Percentiles rank a stretch among this genome's conserved stretches.
These are phyloP conservation scores for Zoanthus sociatus DNA, from an alignment of 92 coral and sea anemone species.

Conservation along the genomic window DNA sequence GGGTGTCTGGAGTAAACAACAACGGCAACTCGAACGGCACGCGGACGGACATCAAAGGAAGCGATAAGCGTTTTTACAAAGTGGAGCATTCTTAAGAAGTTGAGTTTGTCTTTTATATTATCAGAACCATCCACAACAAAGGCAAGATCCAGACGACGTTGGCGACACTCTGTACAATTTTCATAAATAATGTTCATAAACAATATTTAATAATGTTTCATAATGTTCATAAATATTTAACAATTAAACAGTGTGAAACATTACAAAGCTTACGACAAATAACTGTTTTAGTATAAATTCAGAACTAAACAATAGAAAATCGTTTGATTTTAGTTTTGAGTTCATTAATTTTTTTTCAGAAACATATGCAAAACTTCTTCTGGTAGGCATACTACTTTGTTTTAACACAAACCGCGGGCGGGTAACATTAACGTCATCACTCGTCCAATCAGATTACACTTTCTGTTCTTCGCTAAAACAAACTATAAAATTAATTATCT, in stretches of 20 bases:
- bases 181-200: background rate
- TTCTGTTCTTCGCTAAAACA: too few species aligned
- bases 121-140: slow-evolving; percentile 83
- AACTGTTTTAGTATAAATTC: too few species aligned
- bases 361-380: too few species aligned
- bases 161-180: background rate
- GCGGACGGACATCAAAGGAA: slow-evolving; percentile 69
- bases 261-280: too few species aligned
- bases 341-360: too few species aligned
- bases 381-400: too few species aligned
- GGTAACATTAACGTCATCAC: too few species aligned
- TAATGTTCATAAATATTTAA: background rate
- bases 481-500: too few species aligned
- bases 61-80: slow-evolving; percentile 77
- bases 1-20: slow-evolving; percentile 70
- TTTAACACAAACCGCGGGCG: too few species aligned
- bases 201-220: background rate
- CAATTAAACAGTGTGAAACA: background rate
- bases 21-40: slow-evolving; percentile 74
- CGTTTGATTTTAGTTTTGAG: too few species aligned
- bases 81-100: slow-evolving; percentile 67
- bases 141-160: slow-evolving; percentile 77
- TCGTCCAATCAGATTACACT: too few species aligned
- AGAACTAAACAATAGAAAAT: too few species aligned
- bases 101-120: slow-evolving; percentile 64